A percentile compares a stretch with the other conserved stretches of the same genome.
phyloP scores from a whole-genome alignment of 2,113 vertebrate species.

The Hippoglossus stenolepis region DNA sequence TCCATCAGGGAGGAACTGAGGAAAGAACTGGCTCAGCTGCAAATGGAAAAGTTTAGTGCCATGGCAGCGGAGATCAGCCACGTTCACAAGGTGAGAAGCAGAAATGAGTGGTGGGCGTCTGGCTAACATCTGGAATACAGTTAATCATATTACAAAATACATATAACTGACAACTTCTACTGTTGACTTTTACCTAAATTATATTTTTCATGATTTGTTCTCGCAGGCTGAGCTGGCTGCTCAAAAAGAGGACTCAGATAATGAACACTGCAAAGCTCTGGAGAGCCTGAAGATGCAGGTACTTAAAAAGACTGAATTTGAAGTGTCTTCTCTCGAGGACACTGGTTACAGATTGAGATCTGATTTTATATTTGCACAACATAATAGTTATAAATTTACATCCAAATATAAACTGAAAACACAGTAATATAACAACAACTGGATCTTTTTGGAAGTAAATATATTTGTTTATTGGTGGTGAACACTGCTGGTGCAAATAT shows the following conservation, averaged over 20 bases:
- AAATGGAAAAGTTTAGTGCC: constrained; percentile 83
- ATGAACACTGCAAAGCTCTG: constrained; percentile 78
- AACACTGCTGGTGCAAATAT: background rate
- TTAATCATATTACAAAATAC: background rate
- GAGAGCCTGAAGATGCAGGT: constrained; percentile 81
- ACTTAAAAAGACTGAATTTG: background rate
- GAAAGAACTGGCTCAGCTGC: constrained; percentile 78
- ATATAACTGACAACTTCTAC: background rate
- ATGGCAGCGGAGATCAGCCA: constrained; percentile 83
- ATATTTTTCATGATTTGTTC: background rate
- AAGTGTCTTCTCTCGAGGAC: no score
- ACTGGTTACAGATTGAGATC: no score
- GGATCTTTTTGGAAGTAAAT: no score
- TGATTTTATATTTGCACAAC: no score
- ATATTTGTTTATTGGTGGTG: no score
- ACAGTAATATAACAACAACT: no score
- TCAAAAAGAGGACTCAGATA: constrained; percentile 81
- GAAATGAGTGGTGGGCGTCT: background rate
- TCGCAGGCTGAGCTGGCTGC: constrained; percentile 75
- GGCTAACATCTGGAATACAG: background rate
- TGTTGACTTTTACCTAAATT: background rate
- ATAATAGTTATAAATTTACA: no score
- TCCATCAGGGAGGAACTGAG: constrained; percentile 75
- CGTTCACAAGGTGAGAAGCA: constrained; percentile 84
- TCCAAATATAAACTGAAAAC: no score